Conservation (phyloP, 2,113 vertebrate genomes). For the Sylvietta virens region DNA sequence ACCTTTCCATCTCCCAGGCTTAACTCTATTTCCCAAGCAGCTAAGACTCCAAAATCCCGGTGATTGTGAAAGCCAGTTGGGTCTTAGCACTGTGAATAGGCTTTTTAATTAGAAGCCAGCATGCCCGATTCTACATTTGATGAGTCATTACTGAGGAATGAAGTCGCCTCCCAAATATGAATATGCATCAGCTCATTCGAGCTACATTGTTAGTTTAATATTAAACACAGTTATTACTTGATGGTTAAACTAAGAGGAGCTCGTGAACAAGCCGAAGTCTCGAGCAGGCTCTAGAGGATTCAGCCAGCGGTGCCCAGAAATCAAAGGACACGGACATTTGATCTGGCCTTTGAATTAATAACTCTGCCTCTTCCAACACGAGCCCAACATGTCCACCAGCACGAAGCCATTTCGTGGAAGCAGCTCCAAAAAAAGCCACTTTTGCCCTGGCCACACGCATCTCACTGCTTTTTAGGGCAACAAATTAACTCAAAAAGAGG, state of each 20-base stretch:
- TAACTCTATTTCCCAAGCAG: neutral
- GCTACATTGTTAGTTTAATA: slow-evolving; percentile 25
- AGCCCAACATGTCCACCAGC: neutral
- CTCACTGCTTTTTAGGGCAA: accelerated
- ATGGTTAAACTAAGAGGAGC: slow-evolving; percentile 23
- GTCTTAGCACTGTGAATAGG: neutral
- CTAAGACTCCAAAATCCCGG: neutral
- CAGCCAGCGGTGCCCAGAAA: neutral
- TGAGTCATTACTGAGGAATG: slow-evolving; percentile 64
- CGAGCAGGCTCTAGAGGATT: neutral
- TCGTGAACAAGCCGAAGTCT: neutral
- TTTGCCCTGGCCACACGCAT: neutral
- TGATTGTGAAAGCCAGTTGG: slow-evolving; percentile 13
- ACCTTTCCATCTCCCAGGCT: neutral
- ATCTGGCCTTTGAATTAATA: neutral
- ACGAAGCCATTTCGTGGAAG: neutral
- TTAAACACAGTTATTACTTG: slow-evolving; percentile 33
- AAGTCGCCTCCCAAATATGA: slow-evolving; percentile 65
- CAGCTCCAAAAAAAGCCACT: neutral
- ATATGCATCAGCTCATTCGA: slow-evolving; percentile 57
- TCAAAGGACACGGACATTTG: neutral
- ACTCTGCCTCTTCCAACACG: neutral
- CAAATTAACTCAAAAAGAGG: neutral
- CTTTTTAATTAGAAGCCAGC: slow-evolving; percentile 53
- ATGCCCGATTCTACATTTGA: slow-evolving; percentile 60